Conservation (phyloP, 2,797 vertebrate species). For the Podarcis lilfordi region DNA sequence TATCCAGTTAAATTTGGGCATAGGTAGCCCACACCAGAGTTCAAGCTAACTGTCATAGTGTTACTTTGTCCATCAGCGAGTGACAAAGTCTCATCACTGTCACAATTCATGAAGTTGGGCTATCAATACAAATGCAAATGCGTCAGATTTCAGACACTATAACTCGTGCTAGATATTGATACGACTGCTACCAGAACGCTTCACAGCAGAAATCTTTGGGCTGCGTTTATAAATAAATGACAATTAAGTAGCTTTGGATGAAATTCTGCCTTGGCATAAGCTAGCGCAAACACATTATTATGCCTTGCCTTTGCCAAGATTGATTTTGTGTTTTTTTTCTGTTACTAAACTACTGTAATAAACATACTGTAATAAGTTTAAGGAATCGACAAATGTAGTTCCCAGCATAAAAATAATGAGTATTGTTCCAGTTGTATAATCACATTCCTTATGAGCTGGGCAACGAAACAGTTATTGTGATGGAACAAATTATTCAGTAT, state of each 20-base stretch:
- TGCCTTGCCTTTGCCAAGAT: rapidly evolving
- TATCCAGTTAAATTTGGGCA: background rate
- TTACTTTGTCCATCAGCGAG: background rate
- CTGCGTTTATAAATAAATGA: background rate
- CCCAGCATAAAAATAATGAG: background rate
- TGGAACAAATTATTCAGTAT: background rate
- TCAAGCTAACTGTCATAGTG: background rate
- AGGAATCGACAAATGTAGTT: constrained; percentile 21
- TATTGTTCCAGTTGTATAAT: constrained; percentile 27
- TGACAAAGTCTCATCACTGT: background rate
- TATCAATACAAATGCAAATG: background rate
- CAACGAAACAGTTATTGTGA: background rate
- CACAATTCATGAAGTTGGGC: background rate
- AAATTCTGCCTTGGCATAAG: constrained; percentile 13
- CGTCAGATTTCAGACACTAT: background rate
- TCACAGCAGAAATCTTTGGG: constrained; percentile 15
- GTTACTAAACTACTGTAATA: background rate
- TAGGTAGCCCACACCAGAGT: background rate
- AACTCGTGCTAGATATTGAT: background rate
- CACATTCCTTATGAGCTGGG: constrained; percentile 18
- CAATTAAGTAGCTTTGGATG: background rate
- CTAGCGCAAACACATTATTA: background rate
- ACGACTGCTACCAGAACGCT: background rate
- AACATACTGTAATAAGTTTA: constrained; percentile 1
- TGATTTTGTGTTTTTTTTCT: constrained; percentile 27